phyloP scores from a whole-genome alignment of 53 echinoderm and acorn worm species.

The Patiria pectinifera region DNA sequence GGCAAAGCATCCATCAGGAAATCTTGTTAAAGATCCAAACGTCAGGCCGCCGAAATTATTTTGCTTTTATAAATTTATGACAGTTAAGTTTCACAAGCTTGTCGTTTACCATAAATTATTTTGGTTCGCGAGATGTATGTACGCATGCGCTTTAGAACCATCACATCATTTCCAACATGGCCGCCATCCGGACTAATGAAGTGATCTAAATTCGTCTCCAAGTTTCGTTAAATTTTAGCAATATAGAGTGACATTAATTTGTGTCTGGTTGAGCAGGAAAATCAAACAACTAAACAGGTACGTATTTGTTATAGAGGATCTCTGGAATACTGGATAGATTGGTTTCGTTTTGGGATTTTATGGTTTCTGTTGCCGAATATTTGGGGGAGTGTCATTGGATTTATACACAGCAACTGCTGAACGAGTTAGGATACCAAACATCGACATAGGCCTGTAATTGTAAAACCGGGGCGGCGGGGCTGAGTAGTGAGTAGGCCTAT shows the following conservation, averaged over 20 bases:
- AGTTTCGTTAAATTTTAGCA: conserved; percentile 4
- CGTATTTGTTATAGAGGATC: neutral
- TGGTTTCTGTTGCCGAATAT: neutral
- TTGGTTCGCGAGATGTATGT: neutral
- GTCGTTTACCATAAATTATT: no score
- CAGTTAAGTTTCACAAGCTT: no score
- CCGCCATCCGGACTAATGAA: conserved; percentile 16
- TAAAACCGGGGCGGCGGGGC: no score
- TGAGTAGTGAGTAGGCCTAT: no score
- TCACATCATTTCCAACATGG: conserved; percentile 52
- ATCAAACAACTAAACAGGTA: neutral
- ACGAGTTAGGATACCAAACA: neutral
- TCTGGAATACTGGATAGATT: neutral
- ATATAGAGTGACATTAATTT: neutral
- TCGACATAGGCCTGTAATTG: no score
- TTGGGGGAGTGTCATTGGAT: conserved; percentile 19
- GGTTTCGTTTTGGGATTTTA: neutral
- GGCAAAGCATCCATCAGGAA: no score
- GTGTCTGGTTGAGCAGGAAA: neutral
- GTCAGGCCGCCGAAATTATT: no score
- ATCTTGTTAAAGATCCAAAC: no score
- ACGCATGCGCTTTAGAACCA: conserved; percentile 35
- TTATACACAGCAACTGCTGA: neutral
- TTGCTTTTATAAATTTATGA: no score
- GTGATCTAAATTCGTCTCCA: neutral